Evolutionary conservation across 2,888 invertebrate species (phyloP).

Genomic region (Lumbricus terrestris): DNA sequence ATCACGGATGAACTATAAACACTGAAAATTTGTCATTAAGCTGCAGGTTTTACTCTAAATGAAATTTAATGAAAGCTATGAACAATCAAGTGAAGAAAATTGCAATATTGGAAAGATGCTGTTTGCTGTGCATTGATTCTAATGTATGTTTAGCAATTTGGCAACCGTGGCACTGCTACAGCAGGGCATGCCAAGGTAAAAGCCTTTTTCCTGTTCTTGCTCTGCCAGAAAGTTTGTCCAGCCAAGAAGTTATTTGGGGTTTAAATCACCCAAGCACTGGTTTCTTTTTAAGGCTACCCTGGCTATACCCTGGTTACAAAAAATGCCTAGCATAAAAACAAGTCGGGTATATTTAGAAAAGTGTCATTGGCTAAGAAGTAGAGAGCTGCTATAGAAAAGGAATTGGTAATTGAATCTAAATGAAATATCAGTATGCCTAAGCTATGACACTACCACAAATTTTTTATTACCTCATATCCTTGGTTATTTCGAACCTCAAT

Average conservation of each 20-base stretch:
- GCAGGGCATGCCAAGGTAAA: too few species aligned
- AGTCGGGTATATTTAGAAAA: background rate
- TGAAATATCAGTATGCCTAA: too few species aligned
- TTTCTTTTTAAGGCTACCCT: too few species aligned
- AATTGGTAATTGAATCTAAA: background rate
- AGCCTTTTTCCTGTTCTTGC: too few species aligned
- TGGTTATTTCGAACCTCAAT: constrained; percentile 31
- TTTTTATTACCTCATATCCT: constrained; percentile 39
- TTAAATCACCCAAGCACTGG: too few species aligned
- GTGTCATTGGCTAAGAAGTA: background rate
- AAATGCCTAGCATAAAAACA: too few species aligned
- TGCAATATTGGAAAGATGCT: background rate
- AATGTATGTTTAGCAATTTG: background rate
- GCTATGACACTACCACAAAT: background rate
- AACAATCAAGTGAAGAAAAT: background rate
- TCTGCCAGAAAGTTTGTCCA: too few species aligned
- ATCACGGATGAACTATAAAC: background rate
- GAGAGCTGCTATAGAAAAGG: background rate
- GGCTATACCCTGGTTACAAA: too few species aligned
- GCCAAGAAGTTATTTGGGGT: too few species aligned
- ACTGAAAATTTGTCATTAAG: background rate
- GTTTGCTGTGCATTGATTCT: background rate
- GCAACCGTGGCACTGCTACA: too few species aligned
- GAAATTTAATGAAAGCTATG: background rate
- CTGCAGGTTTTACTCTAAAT: background rate